Percentiles rank a stretch among this genome's conserved stretches.
Evolutionary conservation across 2,113 vertebrate genomes (phyloP).

Genomic region (Dolichotis patagonum): DNA sequence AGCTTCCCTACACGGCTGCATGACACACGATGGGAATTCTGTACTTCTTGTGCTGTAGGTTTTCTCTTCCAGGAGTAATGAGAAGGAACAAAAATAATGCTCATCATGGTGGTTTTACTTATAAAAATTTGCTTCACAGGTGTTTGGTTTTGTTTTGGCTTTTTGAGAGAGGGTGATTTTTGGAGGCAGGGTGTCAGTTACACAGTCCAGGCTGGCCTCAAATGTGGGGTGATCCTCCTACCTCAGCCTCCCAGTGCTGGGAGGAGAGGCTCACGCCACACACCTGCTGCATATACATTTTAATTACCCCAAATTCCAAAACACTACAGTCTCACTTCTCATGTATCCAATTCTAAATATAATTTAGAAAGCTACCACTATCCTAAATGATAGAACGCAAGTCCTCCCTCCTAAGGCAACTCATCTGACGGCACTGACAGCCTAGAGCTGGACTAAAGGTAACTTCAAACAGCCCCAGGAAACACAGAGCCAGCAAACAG

Average conservation of each 20-base stretch:
- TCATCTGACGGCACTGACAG: neutral
- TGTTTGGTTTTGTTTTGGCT: neutral
- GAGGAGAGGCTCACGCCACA: neutral
- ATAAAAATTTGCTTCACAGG: neutral
- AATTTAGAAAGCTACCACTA: slow-evolving; percentile 3
- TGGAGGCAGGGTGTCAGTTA: neutral
- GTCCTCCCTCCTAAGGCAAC: neutral
- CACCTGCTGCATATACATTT: neutral
- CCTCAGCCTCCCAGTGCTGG: neutral
- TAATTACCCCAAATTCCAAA: neutral
- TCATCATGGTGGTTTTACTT: neutral
- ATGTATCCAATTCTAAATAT: neutral
- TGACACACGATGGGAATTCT: neutral
- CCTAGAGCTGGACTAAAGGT: neutral
- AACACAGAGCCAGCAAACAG: neutral
- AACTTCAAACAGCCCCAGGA: slow-evolving; percentile 11
- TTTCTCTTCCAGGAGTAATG: neutral
- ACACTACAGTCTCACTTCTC: neutral
- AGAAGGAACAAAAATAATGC: neutral
- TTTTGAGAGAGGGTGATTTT: neutral
- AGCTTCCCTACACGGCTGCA: neutral
- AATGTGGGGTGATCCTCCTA: neutral
- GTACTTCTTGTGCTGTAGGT: neutral
- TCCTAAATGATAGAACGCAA: neutral
- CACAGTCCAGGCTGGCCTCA: neutral